Evolutionary conservation across 2,888 invertebrate species (phyloP), one percentile per base, ranked within the genome.

Genomic region (Julus scandinavius): DNA sequence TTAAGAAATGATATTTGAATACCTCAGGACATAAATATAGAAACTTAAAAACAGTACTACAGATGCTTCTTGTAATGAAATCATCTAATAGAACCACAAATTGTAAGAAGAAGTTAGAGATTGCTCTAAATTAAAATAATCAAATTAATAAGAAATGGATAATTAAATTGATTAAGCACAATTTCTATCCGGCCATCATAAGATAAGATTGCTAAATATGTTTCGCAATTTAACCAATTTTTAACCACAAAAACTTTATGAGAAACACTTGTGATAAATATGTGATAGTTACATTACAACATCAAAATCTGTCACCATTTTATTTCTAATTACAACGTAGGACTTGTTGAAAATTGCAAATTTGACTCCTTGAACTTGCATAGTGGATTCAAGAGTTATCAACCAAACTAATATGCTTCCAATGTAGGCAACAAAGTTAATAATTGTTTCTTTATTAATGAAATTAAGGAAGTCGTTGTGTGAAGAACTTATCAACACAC

Each of bases 401-500:
- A 29, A 72, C n/a, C 29, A 29, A 72, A 29, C 72, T 29, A 29
- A 29, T 29, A 29, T 29, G 29, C 29, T 29, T 29, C 29, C 29
- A 29, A 29, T 72, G 9, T 11, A 72, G 29, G 9, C 72, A 72
- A 7, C 29, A 2, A 29, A 29, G 29, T 2, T 72, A 29, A 29
- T 72, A 20, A 20, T 63, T 63, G 72, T 72, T 72, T 72, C 29
- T 9, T 29, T 29, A 72, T 72, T 72, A 72, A 72, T 72, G 72
- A 3, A 72, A 72, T 72, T 72, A 72, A 72, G 29, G 72, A 29
- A 72, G 72, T 72, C 29, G 72, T n/a, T 72, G 72, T 29, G 29
- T 72, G 72, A 72, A 72, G 72, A 72, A 72, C 72, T 29, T 72
- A 72, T 72, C 72, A 29, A 72, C 11, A 29, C 72, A 29, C 29